Conservation (phyloP, 2,113 vertebrate species). For the Neomonachus schauinslandi region DNA sequence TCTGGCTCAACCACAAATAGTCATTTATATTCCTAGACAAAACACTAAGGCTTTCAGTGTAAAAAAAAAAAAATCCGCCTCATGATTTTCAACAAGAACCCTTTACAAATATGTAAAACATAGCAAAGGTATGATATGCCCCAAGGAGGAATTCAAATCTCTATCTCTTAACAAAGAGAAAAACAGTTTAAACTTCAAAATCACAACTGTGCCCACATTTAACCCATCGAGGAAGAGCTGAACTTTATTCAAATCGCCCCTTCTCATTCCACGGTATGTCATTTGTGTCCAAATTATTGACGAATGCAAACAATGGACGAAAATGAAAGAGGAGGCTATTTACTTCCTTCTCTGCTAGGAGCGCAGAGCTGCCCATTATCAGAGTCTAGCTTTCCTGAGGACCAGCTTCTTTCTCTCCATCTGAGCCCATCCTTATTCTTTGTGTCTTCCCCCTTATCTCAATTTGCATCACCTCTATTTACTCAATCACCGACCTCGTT, state of each 20-base stretch:
- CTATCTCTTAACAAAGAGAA: neutral
- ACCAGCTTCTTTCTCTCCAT: neutral
- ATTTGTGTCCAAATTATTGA: neutral
- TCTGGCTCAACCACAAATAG: neutral
- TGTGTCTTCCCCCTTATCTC: neutral
- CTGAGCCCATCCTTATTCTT: neutral
- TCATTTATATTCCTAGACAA: neutral
- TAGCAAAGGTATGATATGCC: neutral
- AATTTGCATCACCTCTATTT: neutral
- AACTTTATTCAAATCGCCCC: neutral
- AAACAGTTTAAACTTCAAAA: slow-evolving; percentile 25
- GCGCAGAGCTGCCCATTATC: neutral
- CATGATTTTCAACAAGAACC: neutral
- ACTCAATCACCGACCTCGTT: neutral
- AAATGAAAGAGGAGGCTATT: neutral
- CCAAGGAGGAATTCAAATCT: slow-evolving; percentile 9
- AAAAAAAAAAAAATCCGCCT: neutral
- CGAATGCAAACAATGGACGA: neutral
- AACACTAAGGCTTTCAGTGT: neutral
- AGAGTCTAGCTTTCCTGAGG: neutral
- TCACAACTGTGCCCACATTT: neutral
- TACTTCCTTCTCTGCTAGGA: neutral
- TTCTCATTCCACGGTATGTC: neutral
- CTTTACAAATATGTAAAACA: slow-evolving; percentile 23
- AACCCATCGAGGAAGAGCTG: neutral